These are phyloP conservation scores for Cynoglossus semilaevis DNA, from an alignment of 2,113 vertebrate species.

Conservation along the genomic window DNA sequence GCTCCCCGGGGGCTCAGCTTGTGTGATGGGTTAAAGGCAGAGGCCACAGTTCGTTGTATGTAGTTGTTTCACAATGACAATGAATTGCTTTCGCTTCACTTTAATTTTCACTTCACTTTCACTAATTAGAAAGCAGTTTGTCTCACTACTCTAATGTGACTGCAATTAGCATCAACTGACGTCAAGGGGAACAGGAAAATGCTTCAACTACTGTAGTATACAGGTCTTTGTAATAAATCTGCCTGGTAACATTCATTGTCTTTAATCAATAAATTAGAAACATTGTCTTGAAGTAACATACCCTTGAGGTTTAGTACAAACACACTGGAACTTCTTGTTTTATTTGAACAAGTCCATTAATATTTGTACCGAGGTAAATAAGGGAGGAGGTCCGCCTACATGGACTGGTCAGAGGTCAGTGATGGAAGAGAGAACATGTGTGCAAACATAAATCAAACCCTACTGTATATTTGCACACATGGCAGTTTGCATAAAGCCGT, in stretches of 20 bases:
- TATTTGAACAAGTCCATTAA: no score
- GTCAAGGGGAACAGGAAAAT: slow-evolving; percentile 22
- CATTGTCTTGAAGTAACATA: no score
- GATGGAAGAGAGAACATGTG: slow-evolving; percentile 22
- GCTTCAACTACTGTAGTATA: slow-evolving; percentile 11
- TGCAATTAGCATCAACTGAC: slow-evolving; percentile 37
- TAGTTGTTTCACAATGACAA: no score
- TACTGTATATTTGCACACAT: slow-evolving; percentile 7
- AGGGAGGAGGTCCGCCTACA: background rate
- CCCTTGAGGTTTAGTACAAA: no score
- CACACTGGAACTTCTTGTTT: no score
- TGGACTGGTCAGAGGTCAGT: slow-evolving; percentile 19
- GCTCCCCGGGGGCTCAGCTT: no score
- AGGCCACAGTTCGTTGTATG: no score
- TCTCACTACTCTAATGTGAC: slow-evolving; percentile 41
- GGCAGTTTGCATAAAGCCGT: slow-evolving; percentile 3
- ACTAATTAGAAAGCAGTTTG: slow-evolving; percentile 52
- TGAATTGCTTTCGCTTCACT: no score
- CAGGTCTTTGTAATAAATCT: slow-evolving; percentile 11
- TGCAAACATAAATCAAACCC: slow-evolving; percentile 31
- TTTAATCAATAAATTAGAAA: no score
- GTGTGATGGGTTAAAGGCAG: no score
- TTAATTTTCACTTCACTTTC: background rate
- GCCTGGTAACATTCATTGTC: background rate
- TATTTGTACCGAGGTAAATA: no score